These are phyloP conservation scores for Anastatus disparis DNA, from an alignment of 1,140 invertebrate genomes.

Conservation along the genomic window DNA sequence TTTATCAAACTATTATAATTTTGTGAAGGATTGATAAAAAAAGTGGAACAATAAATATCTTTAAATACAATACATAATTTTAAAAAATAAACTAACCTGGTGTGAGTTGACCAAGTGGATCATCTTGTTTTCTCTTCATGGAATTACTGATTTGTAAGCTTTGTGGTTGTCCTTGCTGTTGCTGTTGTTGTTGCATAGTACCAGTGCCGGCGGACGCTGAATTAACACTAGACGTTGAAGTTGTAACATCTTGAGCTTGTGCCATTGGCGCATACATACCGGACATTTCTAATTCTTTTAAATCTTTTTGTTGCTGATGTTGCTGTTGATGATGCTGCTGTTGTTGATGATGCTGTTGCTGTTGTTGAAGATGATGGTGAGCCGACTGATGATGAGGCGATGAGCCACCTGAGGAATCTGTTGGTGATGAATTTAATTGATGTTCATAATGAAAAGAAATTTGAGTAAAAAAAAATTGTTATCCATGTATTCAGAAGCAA, in stretches of 20 bases:
- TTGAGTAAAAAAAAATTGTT: too few relatives aligned
- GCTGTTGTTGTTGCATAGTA: constrained; percentile 53
- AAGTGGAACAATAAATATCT: too few relatives aligned
- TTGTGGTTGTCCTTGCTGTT: constrained; percentile 59
- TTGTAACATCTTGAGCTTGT: constrained; percentile 61
- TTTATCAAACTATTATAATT: too few relatives aligned
- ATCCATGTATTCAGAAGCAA: too few relatives aligned
- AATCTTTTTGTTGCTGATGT: constrained; percentile 61
- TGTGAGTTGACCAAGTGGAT: constrained; percentile 57
- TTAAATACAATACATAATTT: too few relatives aligned
- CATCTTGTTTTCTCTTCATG: constrained; percentile 61
- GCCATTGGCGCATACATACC: constrained; percentile 63
- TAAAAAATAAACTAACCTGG: constrained; percentile 55
- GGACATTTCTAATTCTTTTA: constrained; percentile 61
- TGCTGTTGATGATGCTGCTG: constrained; percentile 57
- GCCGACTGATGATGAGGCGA: constrained; percentile 57
- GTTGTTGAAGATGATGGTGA: constrained; percentile 56
- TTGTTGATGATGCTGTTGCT: constrained; percentile 53
- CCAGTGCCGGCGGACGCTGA: constrained; percentile 50
- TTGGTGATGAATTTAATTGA: too few relatives aligned
- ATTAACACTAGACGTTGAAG: constrained; percentile 41
- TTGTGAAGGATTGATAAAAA: too few relatives aligned
- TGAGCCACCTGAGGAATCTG: constrained; percentile 30
- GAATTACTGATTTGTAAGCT: constrained; percentile 58
- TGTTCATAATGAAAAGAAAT: too few relatives aligned